phyloP scores from a whole-genome alignment of 1,140 invertebrate genomes.

The Lepeophtheirus salmonis region DNA sequence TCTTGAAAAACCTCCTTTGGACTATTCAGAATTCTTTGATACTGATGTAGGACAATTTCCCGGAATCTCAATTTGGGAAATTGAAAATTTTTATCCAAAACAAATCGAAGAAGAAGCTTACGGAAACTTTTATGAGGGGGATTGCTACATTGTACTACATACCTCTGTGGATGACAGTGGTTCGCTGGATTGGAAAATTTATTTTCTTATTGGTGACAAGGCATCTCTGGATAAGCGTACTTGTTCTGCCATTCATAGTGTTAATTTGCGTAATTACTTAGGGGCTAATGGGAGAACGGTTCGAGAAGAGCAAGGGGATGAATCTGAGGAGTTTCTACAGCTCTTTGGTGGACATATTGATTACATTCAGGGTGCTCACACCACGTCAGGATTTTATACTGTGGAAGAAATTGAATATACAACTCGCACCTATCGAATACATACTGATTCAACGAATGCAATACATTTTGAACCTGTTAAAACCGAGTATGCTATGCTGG shows the following conservation, averaged over 20 bases:
- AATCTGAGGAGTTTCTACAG: conserved; percentile 82
- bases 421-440: conserved; percentile 68
- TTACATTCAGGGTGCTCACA: conserved; percentile 90
- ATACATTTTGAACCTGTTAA: conserved; percentile 81
- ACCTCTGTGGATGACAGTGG: conserved; percentile 66
- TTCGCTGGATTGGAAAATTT: conserved; percentile 79
- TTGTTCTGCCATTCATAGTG: conserved; percentile 96
- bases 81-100: conserved; percentile 95
- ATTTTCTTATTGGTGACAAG: conserved; percentile 95
- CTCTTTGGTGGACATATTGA: conserved; percentile 80
- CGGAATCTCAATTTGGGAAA: conserved; percentile 83
- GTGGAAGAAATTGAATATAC: conserved; percentile 77
- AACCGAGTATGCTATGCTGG: conserved; percentile 46
- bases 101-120: conserved; percentile 57
- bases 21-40: conserved; percentile 98
- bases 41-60: conserved; percentile 81
- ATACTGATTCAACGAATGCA: conserved; percentile 58
- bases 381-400: conserved; percentile 89
- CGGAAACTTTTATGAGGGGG: conserved; percentile 97
- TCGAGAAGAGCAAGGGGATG: conserved; percentile 87
- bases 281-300: conserved; percentile 92
- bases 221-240: conserved; percentile 91
- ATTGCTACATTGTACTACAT: conserved; percentile 94
- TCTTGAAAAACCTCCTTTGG: conserved; percentile 80
- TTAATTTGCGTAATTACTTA: conserved; percentile 86